Conservation (phyloP, 2,797 vertebrate genomes). For the Karalla daura region DNA sequence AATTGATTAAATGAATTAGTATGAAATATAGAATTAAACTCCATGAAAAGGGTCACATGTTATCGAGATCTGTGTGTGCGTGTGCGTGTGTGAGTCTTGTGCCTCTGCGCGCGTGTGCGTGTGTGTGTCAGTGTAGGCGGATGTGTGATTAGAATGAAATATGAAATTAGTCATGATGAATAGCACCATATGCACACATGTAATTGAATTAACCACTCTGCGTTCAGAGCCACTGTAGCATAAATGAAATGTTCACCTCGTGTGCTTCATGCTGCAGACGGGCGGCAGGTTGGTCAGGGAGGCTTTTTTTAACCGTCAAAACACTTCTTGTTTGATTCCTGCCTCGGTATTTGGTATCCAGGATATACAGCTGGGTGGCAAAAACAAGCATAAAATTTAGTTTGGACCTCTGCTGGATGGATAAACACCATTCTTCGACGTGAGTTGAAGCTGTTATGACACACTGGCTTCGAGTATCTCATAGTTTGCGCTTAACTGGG, state of each 20-base stretch:
- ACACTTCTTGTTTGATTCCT: slow-evolving; percentile 5
- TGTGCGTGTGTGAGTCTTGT: slow-evolving; percentile 22
- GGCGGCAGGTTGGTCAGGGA: background rate
- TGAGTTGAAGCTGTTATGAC: background rate
- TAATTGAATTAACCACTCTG: slow-evolving; percentile 67
- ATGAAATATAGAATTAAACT: slow-evolving; percentile 70
- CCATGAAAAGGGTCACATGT: slow-evolving; percentile 61
- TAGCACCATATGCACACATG: slow-evolving; percentile 47
- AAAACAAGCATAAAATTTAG: slow-evolving; percentile 15
- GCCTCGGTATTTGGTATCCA: slow-evolving; percentile 19
- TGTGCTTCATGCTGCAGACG: slow-evolving; percentile 9
- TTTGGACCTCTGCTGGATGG: background rate
- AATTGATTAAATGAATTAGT: slow-evolving; percentile 75
- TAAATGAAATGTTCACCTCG: slow-evolving; percentile 50
- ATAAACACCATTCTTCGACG: background rate
- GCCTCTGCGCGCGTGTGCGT: too few species aligned
- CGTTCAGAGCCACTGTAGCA: slow-evolving; percentile 23
- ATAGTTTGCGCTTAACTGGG: background rate
- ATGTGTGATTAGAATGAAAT: slow-evolving; percentile 66
- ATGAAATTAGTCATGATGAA: slow-evolving; percentile 72
- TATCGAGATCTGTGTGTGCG: slow-evolving; percentile 20
- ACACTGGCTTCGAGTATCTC: background rate
- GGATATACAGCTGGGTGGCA: slow-evolving; percentile 28
- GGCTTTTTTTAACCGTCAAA: slow-evolving; percentile 17
- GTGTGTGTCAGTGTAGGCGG: slow-evolving; percentile 20